A percentile compares a stretch with the other conserved stretches of the same genome.
phyloP scores from a whole-genome alignment of 2,888 invertebrate genomes.

The Chrysolina americana region DNA sequence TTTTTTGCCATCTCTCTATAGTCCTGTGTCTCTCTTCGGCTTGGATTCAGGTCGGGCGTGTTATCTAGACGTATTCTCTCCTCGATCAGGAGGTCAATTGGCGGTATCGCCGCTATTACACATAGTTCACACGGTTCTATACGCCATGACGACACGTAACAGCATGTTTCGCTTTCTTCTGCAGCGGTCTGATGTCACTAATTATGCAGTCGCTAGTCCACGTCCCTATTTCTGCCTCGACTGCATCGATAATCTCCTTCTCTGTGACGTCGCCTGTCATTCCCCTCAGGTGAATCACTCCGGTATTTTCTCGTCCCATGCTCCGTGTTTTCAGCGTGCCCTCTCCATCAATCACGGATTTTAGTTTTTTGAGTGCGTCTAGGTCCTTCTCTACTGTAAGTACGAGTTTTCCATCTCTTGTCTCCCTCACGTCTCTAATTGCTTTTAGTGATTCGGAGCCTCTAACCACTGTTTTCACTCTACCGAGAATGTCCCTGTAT shows the following conservation, averaged over 20 bases:
- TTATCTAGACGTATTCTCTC: neutral
- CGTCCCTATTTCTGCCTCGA: neutral
- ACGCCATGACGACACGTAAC: conserved; percentile 31
- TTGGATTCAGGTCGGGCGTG: neutral
- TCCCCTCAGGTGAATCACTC: neutral
- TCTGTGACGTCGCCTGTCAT: neutral
- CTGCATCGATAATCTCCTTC: neutral
- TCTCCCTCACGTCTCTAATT: neutral
- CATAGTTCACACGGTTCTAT: conserved; percentile 40
- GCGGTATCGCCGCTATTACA: conserved; percentile 31
- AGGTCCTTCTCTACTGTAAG: neutral
- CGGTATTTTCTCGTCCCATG: neutral
- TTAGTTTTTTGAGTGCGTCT: neutral
- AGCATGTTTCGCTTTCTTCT: neutral
- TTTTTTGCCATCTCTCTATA: conserved; percentile 18
- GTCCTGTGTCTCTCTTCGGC: conserved; percentile 10
- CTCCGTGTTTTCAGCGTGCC: neutral
- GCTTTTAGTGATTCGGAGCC: neutral
- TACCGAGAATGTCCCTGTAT: no score
- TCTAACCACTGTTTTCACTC: no score
- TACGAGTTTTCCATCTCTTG: conserved; percentile 3
- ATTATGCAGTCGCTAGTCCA: neutral
- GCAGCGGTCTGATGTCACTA: neutral
- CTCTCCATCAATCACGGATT: neutral
- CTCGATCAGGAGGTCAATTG: neutral